A percentile compares a stretch with the other conserved stretches of the same genome.
phyloP scores from a whole-genome alignment of 2,888 invertebrate genomes.

The Ommatoiulus sabulosus region DNA sequence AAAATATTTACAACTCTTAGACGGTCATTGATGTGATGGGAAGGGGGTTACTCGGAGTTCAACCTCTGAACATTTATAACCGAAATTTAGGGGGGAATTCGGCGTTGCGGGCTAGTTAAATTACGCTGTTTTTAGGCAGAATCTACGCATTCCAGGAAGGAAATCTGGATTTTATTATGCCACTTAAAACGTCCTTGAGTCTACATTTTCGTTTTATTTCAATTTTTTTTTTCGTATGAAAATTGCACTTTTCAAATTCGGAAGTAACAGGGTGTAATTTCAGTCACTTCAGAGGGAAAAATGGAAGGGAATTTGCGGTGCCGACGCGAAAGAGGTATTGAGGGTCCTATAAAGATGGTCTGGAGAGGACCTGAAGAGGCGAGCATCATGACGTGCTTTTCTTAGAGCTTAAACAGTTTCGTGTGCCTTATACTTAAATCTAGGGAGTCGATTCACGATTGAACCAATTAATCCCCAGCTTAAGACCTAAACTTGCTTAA shows the following conservation, averaged over 20 bases:
- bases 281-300: background rate
- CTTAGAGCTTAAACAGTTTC: background rate
- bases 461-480: background rate
- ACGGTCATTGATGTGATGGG: slow-evolving; percentile 24
- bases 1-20: slow-evolving; percentile 23
- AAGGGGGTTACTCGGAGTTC: background rate
- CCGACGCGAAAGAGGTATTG: background rate
- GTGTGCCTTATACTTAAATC: slow-evolving; percentile 3
- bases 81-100: background rate
- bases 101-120: background rate
- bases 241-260: background rate
- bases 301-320: background rate
- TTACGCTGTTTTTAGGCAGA: background rate
- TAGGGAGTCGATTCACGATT: background rate
- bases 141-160: background rate
- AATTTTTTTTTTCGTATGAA: background rate
- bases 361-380: background rate
- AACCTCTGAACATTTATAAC: background rate
- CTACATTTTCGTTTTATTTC: background rate
- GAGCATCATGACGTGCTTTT: background rate
- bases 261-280: slow-evolving; percentile 14
- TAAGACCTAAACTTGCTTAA: background rate
- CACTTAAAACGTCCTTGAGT: slow-evolving; percentile 22
- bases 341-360: background rate
- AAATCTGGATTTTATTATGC: slow-evolving; percentile 21